Conservation (phyloP, 2,797 vertebrate species). For the Micromesistius poutassou region DNA sequence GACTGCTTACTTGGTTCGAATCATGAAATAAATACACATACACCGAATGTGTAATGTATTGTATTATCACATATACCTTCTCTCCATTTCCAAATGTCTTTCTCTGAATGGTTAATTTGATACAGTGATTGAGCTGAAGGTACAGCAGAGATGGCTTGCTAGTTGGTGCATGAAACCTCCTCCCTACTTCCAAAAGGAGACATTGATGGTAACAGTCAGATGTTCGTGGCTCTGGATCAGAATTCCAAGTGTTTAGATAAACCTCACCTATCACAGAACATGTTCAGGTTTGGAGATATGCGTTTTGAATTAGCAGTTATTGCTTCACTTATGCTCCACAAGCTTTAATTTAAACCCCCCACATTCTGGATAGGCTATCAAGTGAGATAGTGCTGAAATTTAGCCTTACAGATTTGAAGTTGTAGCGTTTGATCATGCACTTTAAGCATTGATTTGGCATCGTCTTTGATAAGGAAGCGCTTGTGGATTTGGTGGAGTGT, state of each 20-base stretch:
- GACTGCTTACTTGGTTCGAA: neutral
- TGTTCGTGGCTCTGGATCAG: conserved; percentile 12
- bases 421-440: neutral
- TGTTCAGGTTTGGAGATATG: conserved; percentile 9
- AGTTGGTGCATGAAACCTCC: neutral
- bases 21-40: neutral
- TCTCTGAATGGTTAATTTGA: neutral
- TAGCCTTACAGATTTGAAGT: neutral
- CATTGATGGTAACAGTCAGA: conserved; percentile 19
- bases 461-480: neutral
- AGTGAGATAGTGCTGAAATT: conserved; percentile 32
- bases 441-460: conserved; percentile 7
- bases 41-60: neutral
- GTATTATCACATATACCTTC: neutral
- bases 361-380: conserved; percentile 42
- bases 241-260: conserved; percentile 20
- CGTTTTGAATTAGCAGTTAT: conserved; percentile 33
- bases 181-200: conserved; percentile 22
- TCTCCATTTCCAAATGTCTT: neutral
- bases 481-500: conserved; percentile 26
- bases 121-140: neutral
- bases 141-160: neutral
- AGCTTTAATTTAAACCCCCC: conserved; percentile 43
- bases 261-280: neutral
- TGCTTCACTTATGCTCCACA: conserved; percentile 41